These are phyloP conservation scores for Sebastes vulpes DNA, from an alignment of 2,797 vertebrate species.

Conservation along the genomic window DNA sequence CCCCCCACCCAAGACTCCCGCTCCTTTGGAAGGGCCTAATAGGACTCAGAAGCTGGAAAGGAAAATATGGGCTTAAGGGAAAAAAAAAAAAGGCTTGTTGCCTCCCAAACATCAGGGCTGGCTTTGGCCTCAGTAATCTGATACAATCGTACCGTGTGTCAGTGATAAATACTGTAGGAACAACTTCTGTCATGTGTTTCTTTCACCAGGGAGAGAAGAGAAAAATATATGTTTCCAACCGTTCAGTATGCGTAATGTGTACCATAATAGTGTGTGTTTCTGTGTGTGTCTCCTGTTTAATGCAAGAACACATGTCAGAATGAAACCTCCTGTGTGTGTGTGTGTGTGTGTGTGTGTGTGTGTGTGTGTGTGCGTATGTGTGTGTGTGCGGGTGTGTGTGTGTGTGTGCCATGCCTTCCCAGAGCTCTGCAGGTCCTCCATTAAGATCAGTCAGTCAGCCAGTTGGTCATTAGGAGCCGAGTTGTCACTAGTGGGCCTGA, in stretches of 20 bases:
- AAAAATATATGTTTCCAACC: slow-evolving; percentile 31
- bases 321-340: neutral
- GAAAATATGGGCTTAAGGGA: slow-evolving; percentile 43
- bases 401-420: slow-evolving; percentile 4
- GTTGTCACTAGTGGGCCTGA: slow-evolving; percentile 58
- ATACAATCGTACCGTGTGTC: slow-evolving; percentile 52
- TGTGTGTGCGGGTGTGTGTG: neutral
- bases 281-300: slow-evolving; percentile 15
- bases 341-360: slow-evolving; percentile 12
- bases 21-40: slow-evolving; percentile 48
- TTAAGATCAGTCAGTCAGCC: slow-evolving; percentile 57
- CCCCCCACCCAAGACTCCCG: slow-evolving; percentile 1
- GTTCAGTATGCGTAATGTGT: slow-evolving; percentile 28
- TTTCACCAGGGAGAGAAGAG: slow-evolving; percentile 35
- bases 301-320: slow-evolving; percentile 47
- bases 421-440: slow-evolving; percentile 45
- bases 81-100: slow-evolving; percentile 12
- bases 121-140: slow-evolving; percentile 45
- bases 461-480: slow-evolving; percentile 67
- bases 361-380: neutral
- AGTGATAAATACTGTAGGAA: slow-evolving; percentile 55
- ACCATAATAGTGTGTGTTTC: slow-evolving; percentile 9
- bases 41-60: slow-evolving; percentile 53
- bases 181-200: slow-evolving; percentile 44
- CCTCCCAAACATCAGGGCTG: slow-evolving; percentile 47